Evolutionary conservation across 2,113 vertebrate species (phyloP), one percentile per base, ranked within the genome.

Genomic region (Catagonus wagneri): DNA sequence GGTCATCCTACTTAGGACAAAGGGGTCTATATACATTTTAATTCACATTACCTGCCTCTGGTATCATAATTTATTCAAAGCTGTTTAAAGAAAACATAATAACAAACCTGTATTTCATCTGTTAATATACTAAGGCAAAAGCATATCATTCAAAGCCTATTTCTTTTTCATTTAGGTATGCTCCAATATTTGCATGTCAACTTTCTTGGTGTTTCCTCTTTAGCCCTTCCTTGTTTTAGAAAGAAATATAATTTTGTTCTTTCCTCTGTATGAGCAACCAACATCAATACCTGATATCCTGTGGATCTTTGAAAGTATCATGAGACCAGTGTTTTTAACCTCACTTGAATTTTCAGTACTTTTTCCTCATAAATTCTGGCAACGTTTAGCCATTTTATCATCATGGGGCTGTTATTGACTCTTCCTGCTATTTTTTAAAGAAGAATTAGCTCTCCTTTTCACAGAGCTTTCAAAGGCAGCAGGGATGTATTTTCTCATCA

Each of bases 161-260:
- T 75, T 69, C 11, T 50, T 80, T 90, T 87, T 56, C 12, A 50
- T 90, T 95, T 58, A 63, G 93, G 34, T 78, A 69, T 86, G 29
- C n/a, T 65, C 25, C 44, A 58, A 6, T 90, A 29, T 89, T 92
- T 76, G n/a, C 29, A 36, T 63, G 23, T 61, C 44, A 39, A 16
- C 8, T 19, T 79, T 74, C 15, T 74, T 75, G 25, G 20, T 27
- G 6, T 25, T 80, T 81, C 7, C 11, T 93, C 29, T 75, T 61
- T 93, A 80, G 3, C 4, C 15, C 1, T 17, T 68, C 65, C 89
- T 84, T 75, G 54, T 44, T 95, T 90, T 69, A 68, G 10, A 93
- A 74, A 25, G 20, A 61, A 87, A 50, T 74, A 69, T n/a, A 39
- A 75, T 94, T 23, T 76, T 83, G 52, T 90, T 78, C 2, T 65